phyloP scores from a whole-genome alignment of 2,888 invertebrate species.

The Gari tellinella region DNA sequence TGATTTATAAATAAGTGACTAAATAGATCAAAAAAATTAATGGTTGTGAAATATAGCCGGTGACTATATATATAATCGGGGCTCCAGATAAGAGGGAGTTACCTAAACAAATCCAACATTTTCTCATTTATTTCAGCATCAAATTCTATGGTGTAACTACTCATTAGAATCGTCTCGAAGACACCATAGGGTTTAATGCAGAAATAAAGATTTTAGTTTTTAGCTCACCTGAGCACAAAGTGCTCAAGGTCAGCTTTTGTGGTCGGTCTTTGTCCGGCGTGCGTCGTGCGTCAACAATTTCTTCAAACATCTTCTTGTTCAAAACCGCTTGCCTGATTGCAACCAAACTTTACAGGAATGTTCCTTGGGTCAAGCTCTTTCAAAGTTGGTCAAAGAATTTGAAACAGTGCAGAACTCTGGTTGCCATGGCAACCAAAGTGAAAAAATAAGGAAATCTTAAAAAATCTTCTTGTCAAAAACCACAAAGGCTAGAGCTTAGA shows the following conservation, averaged over 20 bases:
- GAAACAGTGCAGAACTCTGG: conserved; percentile 7
- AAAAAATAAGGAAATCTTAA: conserved; percentile 2
- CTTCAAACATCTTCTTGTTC: neutral
- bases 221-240: conserved; percentile 20
- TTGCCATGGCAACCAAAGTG: conserved; percentile 8
- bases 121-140: too few relatives aligned
- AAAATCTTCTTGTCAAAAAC: conserved; percentile 17
- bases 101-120: too few relatives aligned
- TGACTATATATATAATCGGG: too few relatives aligned
- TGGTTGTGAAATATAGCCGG: too few relatives aligned
- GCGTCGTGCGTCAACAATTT: conserved; percentile 4
- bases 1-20: too few relatives aligned
- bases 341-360: conserved; percentile 12
- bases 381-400: conserved; percentile 13
- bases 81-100: too few relatives aligned
- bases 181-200: too few relatives aligned
- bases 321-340: conserved; percentile 2
- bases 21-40: too few relatives aligned
- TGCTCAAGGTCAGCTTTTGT: conserved; percentile 15
- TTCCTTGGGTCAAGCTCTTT: conserved; percentile 4
- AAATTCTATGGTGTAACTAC: too few relatives aligned
- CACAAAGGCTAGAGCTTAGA: too few relatives aligned
- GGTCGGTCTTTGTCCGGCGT: conserved; percentile 5
- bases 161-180: too few relatives aligned
- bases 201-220: neutral